Base-by-base conservation (phyloP, 2,113 vertebrate species). In the Laterallus jamaicensis region DNA sequence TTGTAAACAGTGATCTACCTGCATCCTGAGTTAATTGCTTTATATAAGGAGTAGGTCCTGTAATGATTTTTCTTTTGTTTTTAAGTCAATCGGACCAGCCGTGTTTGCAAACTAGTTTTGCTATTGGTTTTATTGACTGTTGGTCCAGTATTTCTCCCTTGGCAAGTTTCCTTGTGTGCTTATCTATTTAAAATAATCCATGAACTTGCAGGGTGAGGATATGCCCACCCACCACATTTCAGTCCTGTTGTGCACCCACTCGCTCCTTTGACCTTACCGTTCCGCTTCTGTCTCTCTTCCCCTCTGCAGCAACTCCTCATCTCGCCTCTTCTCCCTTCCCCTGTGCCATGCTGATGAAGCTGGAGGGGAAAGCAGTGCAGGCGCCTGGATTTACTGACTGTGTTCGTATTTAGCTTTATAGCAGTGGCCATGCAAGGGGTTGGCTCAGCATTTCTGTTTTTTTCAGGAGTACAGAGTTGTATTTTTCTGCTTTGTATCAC, bases 391-490 rank as follows among this genome's bases (percentile, higher is more conserved):
- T 75, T 40, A 9, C 44, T 15, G 35, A 13, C 25, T 16, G 22
- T 20, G 0, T 3, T 4, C 12, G 25, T 6, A 1, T 39, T 54
- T 35, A 10, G n/a, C 60, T 49, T 35, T 39, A 2, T 42, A 0
- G 2, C 2, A 0, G 1, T 12, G 26, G 13, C 69, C 58, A 4
- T 9, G 31, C 31, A 1, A 0, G 0, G 49, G 8, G 3, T 6
- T 75, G 50, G 18, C 70, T 79, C 44, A n/a, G 78, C 54, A 44
- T 9, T 76, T 73, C 42, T 29, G 22, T n/a, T 20, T 56, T 47
- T 85, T 71, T 42, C 49, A 37, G 39, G 37, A 49, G 4, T 25
- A 15, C 10, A 66, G 22, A 32, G 12, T 4, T 64, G 13, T 15
- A 4, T 74, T 91, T 49, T 69, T 60, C 10, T 85, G 59, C 14